Percentiles rank a stretch among this genome's conserved stretches.
These are phyloP conservation scores for Lophotis ruficrista DNA, from an alignment of 2,113 vertebrate genomes.

Conservation along the genomic window DNA sequence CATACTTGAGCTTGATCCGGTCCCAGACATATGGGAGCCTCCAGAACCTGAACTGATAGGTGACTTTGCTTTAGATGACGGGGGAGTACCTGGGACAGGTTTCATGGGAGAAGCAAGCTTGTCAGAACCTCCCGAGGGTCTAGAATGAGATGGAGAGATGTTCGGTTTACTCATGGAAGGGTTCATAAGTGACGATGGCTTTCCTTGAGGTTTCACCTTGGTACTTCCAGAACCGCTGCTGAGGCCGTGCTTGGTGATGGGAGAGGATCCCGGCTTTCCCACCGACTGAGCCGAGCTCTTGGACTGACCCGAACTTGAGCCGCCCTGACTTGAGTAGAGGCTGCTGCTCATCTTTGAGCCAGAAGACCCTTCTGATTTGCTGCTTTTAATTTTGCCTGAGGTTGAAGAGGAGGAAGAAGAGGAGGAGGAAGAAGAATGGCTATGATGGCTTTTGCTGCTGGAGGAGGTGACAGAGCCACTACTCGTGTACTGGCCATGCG, in stretches of 20 bases:
- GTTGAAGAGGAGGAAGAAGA: slow-evolving; percentile 87
- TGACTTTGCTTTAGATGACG: slow-evolving; percentile 95
- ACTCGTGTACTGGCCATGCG: slow-evolving; percentile 91
- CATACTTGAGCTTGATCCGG: slow-evolving; percentile 83
- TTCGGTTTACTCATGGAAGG: slow-evolving; percentile 94
- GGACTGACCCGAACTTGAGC: slow-evolving; percentile 84
- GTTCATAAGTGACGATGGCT: slow-evolving; percentile 95
- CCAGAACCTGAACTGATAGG: slow-evolving; percentile 91
- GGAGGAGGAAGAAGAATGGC: slow-evolving; percentile 87
- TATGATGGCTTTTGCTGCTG: slow-evolving; percentile 94
- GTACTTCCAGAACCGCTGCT: slow-evolving; percentile 81
- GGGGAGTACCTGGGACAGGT: slow-evolving; percentile 93
- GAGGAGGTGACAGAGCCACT: slow-evolving; percentile 84
- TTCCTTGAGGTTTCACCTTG: slow-evolving; percentile 95
- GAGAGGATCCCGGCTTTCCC: slow-evolving; percentile 93
- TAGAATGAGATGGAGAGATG: slow-evolving; percentile 97
- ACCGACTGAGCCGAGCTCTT: slow-evolving; percentile 92
- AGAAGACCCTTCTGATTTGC: slow-evolving; percentile 89
- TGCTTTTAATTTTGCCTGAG: slow-evolving; percentile 94
- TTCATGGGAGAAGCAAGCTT: slow-evolving; percentile 97
- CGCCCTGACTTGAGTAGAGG: slow-evolving; percentile 84
- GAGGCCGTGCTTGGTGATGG: slow-evolving; percentile 91
- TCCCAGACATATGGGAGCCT: slow-evolving; percentile 84
- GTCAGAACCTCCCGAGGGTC: slow-evolving; percentile 87
- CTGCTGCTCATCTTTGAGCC: slow-evolving; percentile 84